phyloP scores from a whole-genome alignment of 2,113 vertebrate species.

The Albula glossodonta region DNA sequence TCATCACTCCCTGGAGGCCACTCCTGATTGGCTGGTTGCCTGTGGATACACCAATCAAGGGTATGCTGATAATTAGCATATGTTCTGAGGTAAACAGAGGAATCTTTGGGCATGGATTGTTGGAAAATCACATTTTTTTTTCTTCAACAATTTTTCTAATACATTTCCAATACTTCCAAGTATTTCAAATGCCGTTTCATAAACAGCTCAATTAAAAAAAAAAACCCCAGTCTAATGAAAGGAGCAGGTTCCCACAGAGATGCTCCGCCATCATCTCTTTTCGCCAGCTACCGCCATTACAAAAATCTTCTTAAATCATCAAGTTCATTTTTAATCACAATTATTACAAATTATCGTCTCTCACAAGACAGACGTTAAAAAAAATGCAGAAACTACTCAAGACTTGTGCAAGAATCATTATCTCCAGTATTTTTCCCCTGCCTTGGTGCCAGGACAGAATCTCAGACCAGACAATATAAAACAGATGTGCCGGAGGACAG shows the following conservation, averaged over 20 bases:
- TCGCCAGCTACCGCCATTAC: background rate
- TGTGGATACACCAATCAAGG: no score
- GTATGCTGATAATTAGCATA: no score
- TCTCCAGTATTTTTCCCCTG: conserved; percentile 71
- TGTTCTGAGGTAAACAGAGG: no score
- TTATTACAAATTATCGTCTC: conserved; percentile 41
- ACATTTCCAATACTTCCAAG: no score
- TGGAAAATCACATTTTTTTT: no score
- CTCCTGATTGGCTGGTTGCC: no score
- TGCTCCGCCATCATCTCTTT: background rate
- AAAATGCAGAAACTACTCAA: conserved; percentile 43
- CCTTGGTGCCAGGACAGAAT: conserved; percentile 60
- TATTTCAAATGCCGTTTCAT: background rate
- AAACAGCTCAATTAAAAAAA: background rate
- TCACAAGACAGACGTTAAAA: conserved; percentile 34
- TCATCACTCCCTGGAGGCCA: no score
- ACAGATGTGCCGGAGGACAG: conserved; percentile 66
- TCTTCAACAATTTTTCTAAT: no score
- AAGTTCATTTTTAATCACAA: conserved; percentile 33
- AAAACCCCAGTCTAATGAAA: background rate
- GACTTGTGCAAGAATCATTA: conserved; percentile 67
- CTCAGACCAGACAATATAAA: conserved; percentile 55
- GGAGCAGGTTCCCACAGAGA: background rate
- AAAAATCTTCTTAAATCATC: conserved; percentile 9
- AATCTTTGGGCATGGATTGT: no score